Base-by-base conservation (phyloP, 2,888 invertebrate species). In the Drosophila formosana region DNA sequence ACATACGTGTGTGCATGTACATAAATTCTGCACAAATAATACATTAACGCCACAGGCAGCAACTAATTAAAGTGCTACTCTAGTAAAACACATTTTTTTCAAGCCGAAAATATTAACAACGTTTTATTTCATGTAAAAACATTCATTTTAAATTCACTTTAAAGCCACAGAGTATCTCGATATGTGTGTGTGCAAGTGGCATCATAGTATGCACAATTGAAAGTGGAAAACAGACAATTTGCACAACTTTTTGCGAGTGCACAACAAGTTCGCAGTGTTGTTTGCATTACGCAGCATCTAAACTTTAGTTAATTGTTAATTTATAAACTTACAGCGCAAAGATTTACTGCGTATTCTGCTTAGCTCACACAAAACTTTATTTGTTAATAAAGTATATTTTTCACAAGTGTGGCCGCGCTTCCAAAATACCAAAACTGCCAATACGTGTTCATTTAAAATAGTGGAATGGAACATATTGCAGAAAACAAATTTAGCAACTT, bases 371-470 rank as follows among this genome's bases (percentile, higher is more conserved):
- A 62, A 51, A 62, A 53, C 26, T 53, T 23, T 46, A 53, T 46
- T 61, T 61, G 37, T 61, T 61, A 61, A 61, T 52, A 61, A 45
- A 41, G 61, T 51, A 52, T 45, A 45, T 51, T 50, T 61, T 61
- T 51, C 51, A 52, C 28, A 34, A 45, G 37, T 52, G 61, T 61
- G 52, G 13, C 61, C 45, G 37, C 37, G n/a, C 8, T 3, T 3
- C 5, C 6, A 53, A 62, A 53, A 53, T 62, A 62, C 61, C 46
- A 26, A 62, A 4, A 6, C 37, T 30, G 18, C 1, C 5, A 11
- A 7, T 46, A 34, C 45, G 23, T 25, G 13, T n/a, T 56, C 11
- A 32, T 28, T 28, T 26, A 47, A 26, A 46, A 47, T 37, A 18
- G 6, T 18, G 47, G 18, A 43, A 46, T 50, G 50, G 26, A 61